Conservation (phyloP, 1,140 invertebrate species). For the Cydia pomonella region DNA sequence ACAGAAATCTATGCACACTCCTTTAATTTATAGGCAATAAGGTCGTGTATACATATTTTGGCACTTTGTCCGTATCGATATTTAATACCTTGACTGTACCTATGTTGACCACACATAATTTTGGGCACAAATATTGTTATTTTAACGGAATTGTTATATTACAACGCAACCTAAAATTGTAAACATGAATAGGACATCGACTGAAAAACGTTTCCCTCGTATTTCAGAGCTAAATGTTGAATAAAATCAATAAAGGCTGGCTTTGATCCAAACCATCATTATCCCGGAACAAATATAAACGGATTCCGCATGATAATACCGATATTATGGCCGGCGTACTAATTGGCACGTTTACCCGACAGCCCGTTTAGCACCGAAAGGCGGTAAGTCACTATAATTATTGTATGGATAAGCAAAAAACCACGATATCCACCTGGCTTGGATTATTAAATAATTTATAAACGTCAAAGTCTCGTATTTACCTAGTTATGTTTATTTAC, state of each 20-base stretch:
- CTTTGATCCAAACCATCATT: background rate
- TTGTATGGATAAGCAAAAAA: background rate
- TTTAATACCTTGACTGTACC: no score
- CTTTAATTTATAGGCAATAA: no score
- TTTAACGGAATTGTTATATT: no score
- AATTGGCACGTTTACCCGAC: conserved; percentile 19
- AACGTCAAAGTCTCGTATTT: no score
- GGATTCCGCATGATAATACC: conserved; percentile 15
- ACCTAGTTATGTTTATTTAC: no score
- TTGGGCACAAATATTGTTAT: no score
- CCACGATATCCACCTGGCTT: no score
- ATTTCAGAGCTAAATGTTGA: background rate
- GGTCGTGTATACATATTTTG: no score
- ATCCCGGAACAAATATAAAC: conserved; percentile 18
- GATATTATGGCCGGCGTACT: background rate
- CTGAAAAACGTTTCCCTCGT: background rate
- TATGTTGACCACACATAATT: no score
- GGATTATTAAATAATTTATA: no score
- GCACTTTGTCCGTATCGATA: no score
- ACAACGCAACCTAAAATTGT: background rate
- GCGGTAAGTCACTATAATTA: background rate
- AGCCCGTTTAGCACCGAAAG: background rate
- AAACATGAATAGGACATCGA: background rate
- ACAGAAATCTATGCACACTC: no score
- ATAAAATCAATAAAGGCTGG: background rate